These are phyloP conservation scores for Ophthalmolycus amberensis DNA, from an alignment of 2,113 vertebrate species.

Conservation along the genomic window DNA sequence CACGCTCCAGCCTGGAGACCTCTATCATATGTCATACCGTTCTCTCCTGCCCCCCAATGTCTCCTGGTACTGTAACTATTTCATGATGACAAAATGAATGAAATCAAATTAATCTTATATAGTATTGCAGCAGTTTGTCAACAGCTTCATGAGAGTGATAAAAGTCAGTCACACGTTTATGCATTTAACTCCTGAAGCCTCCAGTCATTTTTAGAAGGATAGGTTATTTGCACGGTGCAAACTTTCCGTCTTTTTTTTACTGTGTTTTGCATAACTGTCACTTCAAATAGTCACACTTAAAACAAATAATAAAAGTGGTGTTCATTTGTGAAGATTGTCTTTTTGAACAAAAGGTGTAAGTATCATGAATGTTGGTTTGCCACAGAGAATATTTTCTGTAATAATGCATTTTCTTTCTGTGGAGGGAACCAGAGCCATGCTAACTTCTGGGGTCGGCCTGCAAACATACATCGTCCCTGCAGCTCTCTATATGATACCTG, in stretches of 20 bases:
- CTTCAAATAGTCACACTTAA: not conserved
- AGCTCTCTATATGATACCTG: not conserved
- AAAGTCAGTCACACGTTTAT: slow-evolving; percentile 15
- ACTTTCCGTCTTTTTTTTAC: not conserved
- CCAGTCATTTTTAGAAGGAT: not conserved
- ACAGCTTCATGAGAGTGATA: not conserved
- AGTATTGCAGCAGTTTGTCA: slow-evolving; percentile 1
- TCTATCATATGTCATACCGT: not conserved
- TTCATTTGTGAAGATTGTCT: not conserved
- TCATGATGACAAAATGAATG: not conserved
- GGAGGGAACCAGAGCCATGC: not conserved
- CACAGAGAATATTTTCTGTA: not conserved
- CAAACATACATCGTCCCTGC: not conserved
- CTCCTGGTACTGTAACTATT: slow-evolving; percentile 10
- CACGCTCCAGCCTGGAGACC: not conserved
- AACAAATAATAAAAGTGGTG: not conserved
- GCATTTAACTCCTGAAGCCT: slow-evolving; percentile 2
- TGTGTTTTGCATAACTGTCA: not conserved
- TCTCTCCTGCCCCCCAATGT: not conserved
- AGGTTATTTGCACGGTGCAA: not conserved
- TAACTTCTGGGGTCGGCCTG: not conserved
- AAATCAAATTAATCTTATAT: not conserved
- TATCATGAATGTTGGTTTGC: not conserved
- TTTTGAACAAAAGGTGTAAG: not conserved
- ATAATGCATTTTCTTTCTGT: not conserved